Conservation (phyloP, 2,888 invertebrate genomes). For the Caenorhabditis japonica region DNA sequence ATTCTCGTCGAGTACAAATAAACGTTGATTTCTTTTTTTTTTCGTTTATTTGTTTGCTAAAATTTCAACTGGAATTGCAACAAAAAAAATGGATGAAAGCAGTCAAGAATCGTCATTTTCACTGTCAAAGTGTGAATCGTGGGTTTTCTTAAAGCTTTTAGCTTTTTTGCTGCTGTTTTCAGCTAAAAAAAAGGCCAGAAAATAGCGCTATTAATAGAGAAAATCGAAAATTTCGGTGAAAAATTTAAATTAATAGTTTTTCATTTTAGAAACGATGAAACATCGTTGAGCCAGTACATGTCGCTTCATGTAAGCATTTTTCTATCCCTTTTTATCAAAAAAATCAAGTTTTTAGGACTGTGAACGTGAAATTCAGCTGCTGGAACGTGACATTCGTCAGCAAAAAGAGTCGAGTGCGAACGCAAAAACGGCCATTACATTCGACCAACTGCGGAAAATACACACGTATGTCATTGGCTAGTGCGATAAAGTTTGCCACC, state of each 20-base stretch:
- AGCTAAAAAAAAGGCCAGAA: no score
- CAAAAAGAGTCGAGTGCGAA: conserved; percentile 64
- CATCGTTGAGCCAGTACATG: conserved; percentile 23
- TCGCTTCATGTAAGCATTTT: conserved; percentile 21
- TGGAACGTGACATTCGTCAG: conserved; percentile 62
- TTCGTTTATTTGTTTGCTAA: no score
- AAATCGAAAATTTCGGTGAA: no score
- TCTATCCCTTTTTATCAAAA: neutral
- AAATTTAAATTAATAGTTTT: no score
- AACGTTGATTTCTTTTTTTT: no score
- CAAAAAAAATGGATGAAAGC: conserved; percentile 40
- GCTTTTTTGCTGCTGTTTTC: neutral
- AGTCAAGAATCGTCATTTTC: conserved; percentile 46
- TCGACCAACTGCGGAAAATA: conserved; percentile 62
- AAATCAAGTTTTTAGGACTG: conserved; percentile 34
- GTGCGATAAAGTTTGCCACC: no score
- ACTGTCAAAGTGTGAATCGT: conserved; percentile 44
- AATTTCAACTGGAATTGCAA: no score
- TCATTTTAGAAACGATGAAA: conserved; percentile 24
- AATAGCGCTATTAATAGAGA: no score
- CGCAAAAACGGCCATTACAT: conserved; percentile 66
- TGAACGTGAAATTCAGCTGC: conserved; percentile 56
- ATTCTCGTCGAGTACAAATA: no score
- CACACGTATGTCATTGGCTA: conserved; percentile 49
- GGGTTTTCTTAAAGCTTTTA: conserved; percentile 15